A percentile compares a stretch with the other conserved stretches of the same genome.
phyloP scores from a whole-genome alignment of 2,113 vertebrate species.

The Oncorhynchus clarkii region DNA sequence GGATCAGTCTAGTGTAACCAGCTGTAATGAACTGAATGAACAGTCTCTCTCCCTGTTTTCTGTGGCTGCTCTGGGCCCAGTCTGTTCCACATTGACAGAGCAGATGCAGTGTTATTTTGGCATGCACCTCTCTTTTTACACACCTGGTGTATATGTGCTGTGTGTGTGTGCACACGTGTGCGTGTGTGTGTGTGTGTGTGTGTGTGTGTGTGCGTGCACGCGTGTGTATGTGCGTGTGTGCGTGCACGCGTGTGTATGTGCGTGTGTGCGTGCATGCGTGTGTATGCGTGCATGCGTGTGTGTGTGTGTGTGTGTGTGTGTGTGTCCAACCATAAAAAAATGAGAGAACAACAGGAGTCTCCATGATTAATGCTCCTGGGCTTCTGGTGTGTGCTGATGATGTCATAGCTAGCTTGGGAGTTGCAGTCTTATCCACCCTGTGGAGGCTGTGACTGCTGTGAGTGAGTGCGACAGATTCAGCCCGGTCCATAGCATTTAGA shows the following conservation, averaged over 20 bases:
- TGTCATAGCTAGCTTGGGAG: constrained; percentile 29
- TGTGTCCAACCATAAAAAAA: background rate
- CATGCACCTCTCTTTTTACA: too few relatives aligned
- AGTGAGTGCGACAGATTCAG: constrained; percentile 19
- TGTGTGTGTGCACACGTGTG: too few relatives aligned
- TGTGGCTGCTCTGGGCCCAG: background rate
- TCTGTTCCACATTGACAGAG: background rate
- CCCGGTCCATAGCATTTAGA: too few relatives aligned
- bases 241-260: too few relatives aligned
- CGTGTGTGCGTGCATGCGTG: too few relatives aligned
- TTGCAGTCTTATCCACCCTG: background rate
- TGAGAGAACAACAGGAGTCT: too few relatives aligned
- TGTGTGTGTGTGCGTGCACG: too few relatives aligned
- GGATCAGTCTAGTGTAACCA: constrained; percentile 15
- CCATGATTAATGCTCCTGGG: constrained; percentile 37
- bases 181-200: too few relatives aligned
- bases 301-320: background rate
- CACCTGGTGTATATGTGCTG: too few relatives aligned
- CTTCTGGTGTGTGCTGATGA: constrained; percentile 37
- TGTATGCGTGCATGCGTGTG: too few relatives aligned
- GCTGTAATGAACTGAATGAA: constrained; percentile 39
- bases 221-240: too few relatives aligned
- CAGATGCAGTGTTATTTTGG: background rate
- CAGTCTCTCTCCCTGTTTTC: constrained; percentile 12
- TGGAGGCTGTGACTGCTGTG: constrained; percentile 1